Percentiles rank a stretch among this genome's conserved stretches.
These are phyloP conservation scores for Microchrysa polita DNA, from an alignment of 2,888 invertebrate species.

Conservation along the genomic window DNA sequence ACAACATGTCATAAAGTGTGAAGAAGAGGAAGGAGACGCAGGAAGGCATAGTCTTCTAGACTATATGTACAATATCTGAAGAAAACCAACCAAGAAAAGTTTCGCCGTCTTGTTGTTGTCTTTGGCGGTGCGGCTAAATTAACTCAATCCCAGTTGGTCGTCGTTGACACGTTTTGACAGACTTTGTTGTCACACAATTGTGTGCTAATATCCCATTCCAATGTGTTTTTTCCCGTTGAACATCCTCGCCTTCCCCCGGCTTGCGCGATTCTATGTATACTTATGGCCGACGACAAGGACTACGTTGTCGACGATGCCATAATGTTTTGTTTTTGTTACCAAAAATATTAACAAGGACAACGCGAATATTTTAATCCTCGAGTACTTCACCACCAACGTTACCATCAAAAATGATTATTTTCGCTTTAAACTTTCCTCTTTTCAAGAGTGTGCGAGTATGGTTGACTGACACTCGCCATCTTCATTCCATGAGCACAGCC, in stretches of 20 bases:
- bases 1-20: slow-evolving; percentile 39
- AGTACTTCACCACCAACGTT: slow-evolving; percentile 36
- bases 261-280: too few species aligned
- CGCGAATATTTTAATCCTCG: slow-evolving; percentile 40
- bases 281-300: slow-evolving; percentile 20
- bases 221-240: slow-evolving; percentile 1
- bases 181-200: slow-evolving; percentile 37
- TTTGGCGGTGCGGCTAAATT: slow-evolving; percentile 29
- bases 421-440: slow-evolving; percentile 35
- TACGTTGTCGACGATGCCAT: slow-evolving; percentile 30
- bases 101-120: slow-evolving; percentile 18
- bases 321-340: slow-evolving; percentile 40
- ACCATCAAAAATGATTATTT: slow-evolving; percentile 42
- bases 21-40: too few species aligned
- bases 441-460: background rate
- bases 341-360: slow-evolving; percentile 42
- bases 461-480: background rate
- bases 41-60: slow-evolving; percentile 1
- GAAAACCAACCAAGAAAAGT: slow-evolving; percentile 33
- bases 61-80: slow-evolving; percentile 20
- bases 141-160: slow-evolving; percentile 43
- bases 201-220: slow-evolving; percentile 20
- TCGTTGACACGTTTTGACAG: slow-evolving; percentile 42
- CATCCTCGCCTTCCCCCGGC: background rate
- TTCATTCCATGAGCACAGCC: slow-evolving; percentile 3